Evolutionary conservation across 1,140 invertebrate species (phyloP), one percentile per base, ranked within the genome.

Genomic region (Scaptomyza montana): DNA sequence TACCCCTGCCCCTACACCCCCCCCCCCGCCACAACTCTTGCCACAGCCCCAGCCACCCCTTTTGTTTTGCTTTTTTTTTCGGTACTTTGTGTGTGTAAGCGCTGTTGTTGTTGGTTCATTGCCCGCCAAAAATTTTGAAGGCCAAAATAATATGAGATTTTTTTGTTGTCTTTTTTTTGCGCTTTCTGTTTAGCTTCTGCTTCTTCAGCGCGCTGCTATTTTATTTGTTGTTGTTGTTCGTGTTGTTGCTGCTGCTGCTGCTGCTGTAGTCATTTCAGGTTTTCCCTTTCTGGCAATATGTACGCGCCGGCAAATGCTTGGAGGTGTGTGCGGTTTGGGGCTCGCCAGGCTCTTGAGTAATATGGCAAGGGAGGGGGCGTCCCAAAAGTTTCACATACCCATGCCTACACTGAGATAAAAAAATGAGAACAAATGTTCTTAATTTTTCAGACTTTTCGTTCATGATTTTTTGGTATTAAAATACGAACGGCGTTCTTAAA

Each of bases 41-140:
- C 30, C 5, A 33, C 30, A 33, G 19, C 13, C 65, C 19, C 36
- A 3, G 12, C 53, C 1, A 19, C 54, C 9, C 21, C 7, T n/a
- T 43, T n/a, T 41, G 28, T 33, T 33, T 25, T 25, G 21, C 2
- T 25, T 39, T 39, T 39, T 30, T 30, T 30, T 56, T n/a, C n/a
- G 55, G 47, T 30, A 36, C 47, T 59, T 67, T 66, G 62, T 67
- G 56, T 69, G 71, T 67, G 76, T 75, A 60, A 49, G 47, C 61
- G 80, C 77, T 67, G 80, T 90, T 90, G 89, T 90, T 90, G 89
- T 90, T 90, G 89, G 89, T 90, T 90, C 89, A 90, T 90, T 90
- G 89, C 75, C 89, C 89, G 89, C 89, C 89, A 89, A 90, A 90
- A 90, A 71, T 90, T 86, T 90, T 90, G 89, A 90, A 90, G 89